These are phyloP conservation scores for Tolmerus cingulatus DNA, from an alignment of 2,888 invertebrate species.

Conservation along the genomic window DNA sequence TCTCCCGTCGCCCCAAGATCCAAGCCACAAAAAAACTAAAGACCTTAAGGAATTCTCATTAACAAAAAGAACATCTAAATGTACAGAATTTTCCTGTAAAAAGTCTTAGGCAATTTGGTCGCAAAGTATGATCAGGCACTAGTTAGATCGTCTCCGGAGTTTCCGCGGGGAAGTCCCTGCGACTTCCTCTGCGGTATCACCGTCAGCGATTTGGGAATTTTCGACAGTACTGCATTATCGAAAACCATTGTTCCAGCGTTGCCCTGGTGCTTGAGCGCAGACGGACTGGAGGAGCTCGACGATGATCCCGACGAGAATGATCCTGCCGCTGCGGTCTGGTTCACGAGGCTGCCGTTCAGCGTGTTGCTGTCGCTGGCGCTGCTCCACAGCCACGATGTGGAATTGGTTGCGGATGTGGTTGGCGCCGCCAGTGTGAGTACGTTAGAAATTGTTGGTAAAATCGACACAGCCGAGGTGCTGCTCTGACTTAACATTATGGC, in stretches of 20 bases:
- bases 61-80: not conserved
- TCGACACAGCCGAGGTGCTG: constrained; percentile 12
- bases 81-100: not conserved
- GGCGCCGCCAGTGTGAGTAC: constrained; percentile 28
- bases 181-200: constrained; percentile 74
- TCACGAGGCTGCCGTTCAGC: not conserved
- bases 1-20: not conserved
- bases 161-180: not conserved
- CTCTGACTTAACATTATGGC: not conserved
- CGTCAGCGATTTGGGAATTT: constrained; percentile 82
- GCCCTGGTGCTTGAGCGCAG: constrained; percentile 52
- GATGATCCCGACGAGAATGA: constrained; percentile 55
- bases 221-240: constrained; percentile 70
- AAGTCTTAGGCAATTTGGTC: constrained; percentile 23
- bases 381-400: constrained; percentile 43
- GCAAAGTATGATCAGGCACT: constrained; percentile 41
- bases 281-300: not conserved
- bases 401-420: not conserved
- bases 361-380: not conserved
- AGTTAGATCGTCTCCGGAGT: constrained; percentile 27
- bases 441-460: constrained; percentile 34
- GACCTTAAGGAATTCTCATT: not conserved
- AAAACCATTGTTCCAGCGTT: constrained; percentile 56
- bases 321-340: constrained; percentile 47
- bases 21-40: not conserved